Base-by-base conservation (phyloP, 2,113 vertebrate species). In the Charadrius vociferus region DNA sequence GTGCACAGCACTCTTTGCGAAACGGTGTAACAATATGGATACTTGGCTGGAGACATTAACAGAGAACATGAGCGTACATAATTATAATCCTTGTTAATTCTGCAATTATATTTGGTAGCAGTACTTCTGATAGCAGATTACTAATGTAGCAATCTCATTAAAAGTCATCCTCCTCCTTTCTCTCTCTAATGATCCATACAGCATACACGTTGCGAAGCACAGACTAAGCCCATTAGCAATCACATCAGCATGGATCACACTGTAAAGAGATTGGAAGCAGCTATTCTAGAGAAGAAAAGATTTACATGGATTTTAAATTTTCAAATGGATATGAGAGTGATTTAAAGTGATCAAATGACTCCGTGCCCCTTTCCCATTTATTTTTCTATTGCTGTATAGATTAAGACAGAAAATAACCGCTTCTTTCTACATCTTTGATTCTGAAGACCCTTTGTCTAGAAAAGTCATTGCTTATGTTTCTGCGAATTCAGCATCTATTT, bases 61-160 rank as follows among this genome's bases (percentile, higher is more conserved):
- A 95, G 71, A 0, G 10, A 93, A 92, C 72, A 81, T 10, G 24
- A 65, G 50, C 45, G 1, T 84, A 68, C 43, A 68, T 94, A 79
- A 82, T 89, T 90, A 65, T 89, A 94, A 94, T 90, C 80, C 80
- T 82, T 81, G 86, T 73, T 95, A 96, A 93, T 90, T 82, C 81
- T 83, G 39, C 66, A 75, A 81, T 92, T 92, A 47, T 95, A 49
- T 94, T 93, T 81, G 68, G 70, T 87, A 75, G 77, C 62, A 90
- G 85, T 75, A 47, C 86, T 95, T 93, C 73, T 89, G 66, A 84
- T 75, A 95, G 91, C 75, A 93, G 88, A 82, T 89, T 91, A 93
- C 86, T 70, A 73, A 70, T 92, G 68, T 72, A 86, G 55, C 86
- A 86, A 95, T 87, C 65, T 92, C 80, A 71, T 93, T 96, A 96